phyloP scores from a whole-genome alignment of 2,113 vertebrate genomes.

The Cyprinodon brontotheroides region DNA sequence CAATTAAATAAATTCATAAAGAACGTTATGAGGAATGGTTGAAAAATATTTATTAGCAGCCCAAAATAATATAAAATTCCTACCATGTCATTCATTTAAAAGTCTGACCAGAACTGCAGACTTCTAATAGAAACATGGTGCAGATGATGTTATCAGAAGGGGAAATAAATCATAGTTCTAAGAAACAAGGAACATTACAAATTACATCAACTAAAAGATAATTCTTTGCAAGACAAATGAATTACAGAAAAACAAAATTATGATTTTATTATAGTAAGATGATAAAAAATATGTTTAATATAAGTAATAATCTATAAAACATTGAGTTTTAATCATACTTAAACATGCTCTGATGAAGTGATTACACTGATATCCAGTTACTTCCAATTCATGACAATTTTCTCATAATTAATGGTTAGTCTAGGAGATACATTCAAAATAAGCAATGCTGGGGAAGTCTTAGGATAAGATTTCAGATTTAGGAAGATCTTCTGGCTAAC shows the following conservation, averaged over 20 bases:
- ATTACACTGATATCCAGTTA: too few relatives aligned
- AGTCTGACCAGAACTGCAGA: neutral
- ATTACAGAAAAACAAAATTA: neutral
- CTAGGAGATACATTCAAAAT: neutral
- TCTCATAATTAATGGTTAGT: conserved; percentile 3
- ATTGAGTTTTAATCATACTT: too few relatives aligned
- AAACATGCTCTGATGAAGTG: too few relatives aligned
- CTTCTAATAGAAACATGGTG: neutral
- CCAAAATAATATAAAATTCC: too few relatives aligned
- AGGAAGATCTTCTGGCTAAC: neutral
- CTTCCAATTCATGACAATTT: too few relatives aligned
- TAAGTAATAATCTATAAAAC: neutral
- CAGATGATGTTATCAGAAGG: neutral
- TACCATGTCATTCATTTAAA: neutral
- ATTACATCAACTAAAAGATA: neutral
- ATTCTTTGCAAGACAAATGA: neutral
- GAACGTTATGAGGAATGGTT: neutral
- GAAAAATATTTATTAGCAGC: too few relatives aligned
- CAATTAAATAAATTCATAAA: neutral
- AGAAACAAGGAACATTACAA: neutral
- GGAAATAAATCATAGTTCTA: neutral
- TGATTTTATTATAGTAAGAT: neutral
- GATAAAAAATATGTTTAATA: too few relatives aligned
- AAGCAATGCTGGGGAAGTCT: neutral
- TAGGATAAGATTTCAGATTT: too few relatives aligned